Evolutionary conservation across 1,140 invertebrate species (phyloP).

Genomic region (Idris sp.): DNA sequence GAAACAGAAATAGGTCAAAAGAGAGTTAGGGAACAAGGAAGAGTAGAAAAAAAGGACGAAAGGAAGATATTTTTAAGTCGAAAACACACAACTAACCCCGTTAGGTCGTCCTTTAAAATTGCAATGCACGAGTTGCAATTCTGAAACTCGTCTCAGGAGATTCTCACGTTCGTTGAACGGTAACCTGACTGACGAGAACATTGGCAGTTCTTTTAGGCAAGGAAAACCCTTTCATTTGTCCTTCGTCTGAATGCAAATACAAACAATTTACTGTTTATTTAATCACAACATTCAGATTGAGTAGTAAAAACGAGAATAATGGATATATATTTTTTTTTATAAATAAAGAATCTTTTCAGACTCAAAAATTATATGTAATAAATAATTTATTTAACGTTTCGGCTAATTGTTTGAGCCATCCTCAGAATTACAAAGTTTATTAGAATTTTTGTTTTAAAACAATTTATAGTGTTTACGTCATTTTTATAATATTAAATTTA

Average conservation of each 20-base stretch:
- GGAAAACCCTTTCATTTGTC: constrained; percentile 53
- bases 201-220: constrained; percentile 49
- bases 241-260: constrained; percentile 51
- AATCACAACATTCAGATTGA: constrained; percentile 9
- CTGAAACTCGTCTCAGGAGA: constrained; percentile 54
- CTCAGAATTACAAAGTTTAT: no score
- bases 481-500: no score
- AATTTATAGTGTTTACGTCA: no score
- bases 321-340: no score
- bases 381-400: no score
- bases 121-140: constrained; percentile 61
- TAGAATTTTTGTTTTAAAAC: no score
- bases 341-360: no score
- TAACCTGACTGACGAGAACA: constrained; percentile 57
- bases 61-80: constrained; percentile 55
- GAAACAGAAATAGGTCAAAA: constrained; percentile 50
- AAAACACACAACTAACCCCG: constrained; percentile 56
- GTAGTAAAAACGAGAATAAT: not conserved
- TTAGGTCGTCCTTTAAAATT: constrained; percentile 55
- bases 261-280: constrained; percentile 50
- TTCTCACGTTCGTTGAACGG: constrained; percentile 54
- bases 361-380: no score
- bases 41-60: constrained; percentile 27
- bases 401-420: no score
- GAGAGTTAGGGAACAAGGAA: constrained; percentile 43